Evolutionary conservation across 1,140 invertebrate genomes (phyloP).

Genomic region (Branchinecta lynchi): DNA sequence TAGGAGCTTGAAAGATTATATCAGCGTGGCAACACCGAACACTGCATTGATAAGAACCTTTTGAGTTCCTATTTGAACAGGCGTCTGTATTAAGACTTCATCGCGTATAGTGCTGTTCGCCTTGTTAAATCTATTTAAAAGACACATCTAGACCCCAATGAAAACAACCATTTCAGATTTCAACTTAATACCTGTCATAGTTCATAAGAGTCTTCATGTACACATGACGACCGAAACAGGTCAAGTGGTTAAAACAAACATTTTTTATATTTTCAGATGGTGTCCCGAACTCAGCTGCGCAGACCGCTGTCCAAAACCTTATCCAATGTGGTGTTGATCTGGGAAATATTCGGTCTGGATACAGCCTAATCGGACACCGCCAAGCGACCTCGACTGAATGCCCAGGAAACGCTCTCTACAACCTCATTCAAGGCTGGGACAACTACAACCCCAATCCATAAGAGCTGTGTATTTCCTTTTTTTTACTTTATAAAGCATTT

Average conservation of each 20-base stretch:
- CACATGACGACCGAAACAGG: no score
- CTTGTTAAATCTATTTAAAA: no score
- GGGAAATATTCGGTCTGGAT: slow-evolving; percentile 41
- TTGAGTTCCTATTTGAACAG: no score
- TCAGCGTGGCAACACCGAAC: no score
- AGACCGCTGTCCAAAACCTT: slow-evolving; percentile 37
- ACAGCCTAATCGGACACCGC: slow-evolving; percentile 48
- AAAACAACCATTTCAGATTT: no score
- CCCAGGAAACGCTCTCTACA: slow-evolving; percentile 45
- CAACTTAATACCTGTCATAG: no score
- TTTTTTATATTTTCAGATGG: slow-evolving; percentile 32
- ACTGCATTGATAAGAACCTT: no score
- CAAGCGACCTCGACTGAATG: slow-evolving; percentile 50
- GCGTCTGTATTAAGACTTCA: no score
- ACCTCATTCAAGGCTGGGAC: slow-evolving; percentile 45
- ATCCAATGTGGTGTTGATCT: slow-evolving; percentile 43
- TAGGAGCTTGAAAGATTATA: no score
- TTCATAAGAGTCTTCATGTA: no score
- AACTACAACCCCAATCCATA: slow-evolving; percentile 35
- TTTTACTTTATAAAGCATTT: not conserved
- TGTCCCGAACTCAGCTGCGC: slow-evolving; percentile 31
- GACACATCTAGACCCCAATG: no score
- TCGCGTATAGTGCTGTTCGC: no score
- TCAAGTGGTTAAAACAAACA: not conserved
- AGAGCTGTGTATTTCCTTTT: not conserved